Percentiles rank a stretch among this genome's conserved stretches.
phyloP scores from a whole-genome alignment of 2,888 invertebrate genomes.

The Melipona bicolor region DNA sequence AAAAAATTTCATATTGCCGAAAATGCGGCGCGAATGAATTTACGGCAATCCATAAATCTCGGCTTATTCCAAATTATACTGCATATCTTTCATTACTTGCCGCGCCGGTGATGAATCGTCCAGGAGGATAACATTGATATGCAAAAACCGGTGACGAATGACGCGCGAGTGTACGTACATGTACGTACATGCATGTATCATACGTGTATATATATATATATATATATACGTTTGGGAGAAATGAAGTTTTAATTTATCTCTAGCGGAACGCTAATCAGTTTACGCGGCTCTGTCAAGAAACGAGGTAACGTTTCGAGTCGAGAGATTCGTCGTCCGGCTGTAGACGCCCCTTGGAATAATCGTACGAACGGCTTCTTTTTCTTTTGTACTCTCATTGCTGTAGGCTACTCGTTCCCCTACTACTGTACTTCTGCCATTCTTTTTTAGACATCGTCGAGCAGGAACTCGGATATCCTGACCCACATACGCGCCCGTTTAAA shows the following conservation, averaged over 20 bases:
- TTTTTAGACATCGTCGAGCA: conserved; percentile 47
- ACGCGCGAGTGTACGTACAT: conserved; percentile 17
- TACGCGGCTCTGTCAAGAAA: conserved; percentile 19
- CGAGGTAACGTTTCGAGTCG: conserved; percentile 18
- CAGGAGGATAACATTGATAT: conserved; percentile 52
- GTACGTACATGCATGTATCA: too few relatives aligned
- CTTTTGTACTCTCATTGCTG: conserved; percentile 41
- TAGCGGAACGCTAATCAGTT: conserved; percentile 32
- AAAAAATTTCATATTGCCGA: conserved; percentile 61
- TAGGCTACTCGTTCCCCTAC: conserved; percentile 37
- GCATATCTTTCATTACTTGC: conserved; percentile 61
- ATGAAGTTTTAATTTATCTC: conserved; percentile 43
- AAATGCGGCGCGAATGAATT: conserved; percentile 59
- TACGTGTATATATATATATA: too few relatives aligned
- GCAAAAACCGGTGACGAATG: conserved; percentile 45
- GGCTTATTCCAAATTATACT: conserved; percentile 65
- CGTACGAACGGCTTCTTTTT: conserved; percentile 50
- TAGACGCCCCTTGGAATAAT: conserved; percentile 56
- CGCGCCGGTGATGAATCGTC: conserved; percentile 51
- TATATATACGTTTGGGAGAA: conserved; percentile 3
- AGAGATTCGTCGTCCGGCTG: conserved; percentile 38
- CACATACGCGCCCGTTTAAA: conserved; percentile 54
- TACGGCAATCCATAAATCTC: conserved; percentile 60
- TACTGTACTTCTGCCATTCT: conserved; percentile 25
- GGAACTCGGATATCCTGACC: conserved; percentile 56